Evolutionary conservation across 2,888 invertebrate species (phyloP).

Genomic region (Lasioglossum lativentre): DNA sequence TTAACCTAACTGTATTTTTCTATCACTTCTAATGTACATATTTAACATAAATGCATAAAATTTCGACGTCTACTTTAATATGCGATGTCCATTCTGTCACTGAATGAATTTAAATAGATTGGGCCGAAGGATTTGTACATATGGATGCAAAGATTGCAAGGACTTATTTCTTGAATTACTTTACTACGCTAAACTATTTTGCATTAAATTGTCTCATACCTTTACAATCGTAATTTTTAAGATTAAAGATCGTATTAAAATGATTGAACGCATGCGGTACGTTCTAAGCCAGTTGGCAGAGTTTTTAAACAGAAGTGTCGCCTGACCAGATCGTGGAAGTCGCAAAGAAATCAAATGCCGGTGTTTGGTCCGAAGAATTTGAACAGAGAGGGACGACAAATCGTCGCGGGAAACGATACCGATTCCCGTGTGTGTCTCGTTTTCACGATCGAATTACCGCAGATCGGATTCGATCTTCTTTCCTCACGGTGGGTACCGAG

Average conservation of each 20-base stretch:
- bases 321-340: not conserved
- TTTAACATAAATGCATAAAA: not conserved
- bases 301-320: not conserved
- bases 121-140: not conserved
- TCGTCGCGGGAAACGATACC: constrained; percentile 49
- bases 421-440: constrained; percentile 36
- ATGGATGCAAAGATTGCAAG: not conserved
- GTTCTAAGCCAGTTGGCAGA: not conserved
- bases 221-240: too few species aligned
- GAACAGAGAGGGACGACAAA: constrained; percentile 28
- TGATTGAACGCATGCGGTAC: not conserved
- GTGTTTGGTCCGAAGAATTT: constrained; percentile 27
- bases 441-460: constrained; percentile 57
- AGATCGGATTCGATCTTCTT: constrained; percentile 62
- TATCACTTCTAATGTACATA: not conserved
- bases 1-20: too few species aligned
- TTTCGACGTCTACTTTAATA: not conserved
- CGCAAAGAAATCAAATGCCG: not conserved
- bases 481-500: constrained; percentile 37
- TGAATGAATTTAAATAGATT: not conserved
- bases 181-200: too few species aligned
- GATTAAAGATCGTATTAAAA: not conserved
- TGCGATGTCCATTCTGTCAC: not conserved
- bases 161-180: not conserved
- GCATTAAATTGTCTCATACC: too few species aligned